Evolutionary conservation across 2,797 vertebrate genomes (phyloP).

Genomic region (Astyanax mexicanus): DNA sequence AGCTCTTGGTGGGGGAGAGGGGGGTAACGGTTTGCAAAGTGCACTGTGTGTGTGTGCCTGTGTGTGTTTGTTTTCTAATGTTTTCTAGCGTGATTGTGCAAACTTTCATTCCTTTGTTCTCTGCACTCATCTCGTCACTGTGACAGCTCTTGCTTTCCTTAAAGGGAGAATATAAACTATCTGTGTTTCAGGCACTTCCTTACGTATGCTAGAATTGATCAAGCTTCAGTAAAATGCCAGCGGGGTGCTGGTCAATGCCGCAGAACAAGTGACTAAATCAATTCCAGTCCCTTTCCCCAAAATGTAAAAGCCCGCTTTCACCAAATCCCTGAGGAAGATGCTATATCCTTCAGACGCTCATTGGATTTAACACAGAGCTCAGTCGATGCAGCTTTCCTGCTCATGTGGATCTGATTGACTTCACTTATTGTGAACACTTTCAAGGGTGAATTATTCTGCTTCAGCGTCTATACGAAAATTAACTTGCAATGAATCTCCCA

Average conservation of each 20-base stretch:
- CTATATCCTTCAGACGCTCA: constrained; percentile 51
- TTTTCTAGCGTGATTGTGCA: constrained; percentile 32
- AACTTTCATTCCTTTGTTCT: constrained; percentile 31
- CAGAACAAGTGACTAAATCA: constrained; percentile 61
- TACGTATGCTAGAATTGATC: constrained; percentile 59
- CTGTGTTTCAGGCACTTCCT: constrained; percentile 28
- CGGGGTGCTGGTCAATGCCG: constrained; percentile 53
- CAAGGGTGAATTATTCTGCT: constrained; percentile 50
- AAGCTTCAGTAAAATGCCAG: constrained; percentile 48
- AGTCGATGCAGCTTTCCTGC: constrained; percentile 40
- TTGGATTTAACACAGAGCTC: constrained; percentile 46
- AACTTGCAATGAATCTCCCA: constrained; percentile 29
- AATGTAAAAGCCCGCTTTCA: constrained; percentile 48
- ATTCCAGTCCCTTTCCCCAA: constrained; percentile 43
- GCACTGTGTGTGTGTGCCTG: constrained; percentile 5
- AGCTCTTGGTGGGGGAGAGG: background rate
- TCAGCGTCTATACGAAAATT: constrained; percentile 27
- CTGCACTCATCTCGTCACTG: constrained; percentile 17
- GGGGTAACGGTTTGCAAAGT: constrained; percentile 9
- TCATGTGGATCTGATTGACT: constrained; percentile 51
- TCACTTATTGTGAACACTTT: constrained; percentile 44
- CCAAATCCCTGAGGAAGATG: constrained; percentile 53
- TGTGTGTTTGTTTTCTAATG: constrained; percentile 40
- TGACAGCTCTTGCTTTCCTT: constrained; percentile 18
- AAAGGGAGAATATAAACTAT: constrained; percentile 29